phyloP scores from a whole-genome alignment of 2,797 vertebrate species.

The Ispidina picta region DNA sequence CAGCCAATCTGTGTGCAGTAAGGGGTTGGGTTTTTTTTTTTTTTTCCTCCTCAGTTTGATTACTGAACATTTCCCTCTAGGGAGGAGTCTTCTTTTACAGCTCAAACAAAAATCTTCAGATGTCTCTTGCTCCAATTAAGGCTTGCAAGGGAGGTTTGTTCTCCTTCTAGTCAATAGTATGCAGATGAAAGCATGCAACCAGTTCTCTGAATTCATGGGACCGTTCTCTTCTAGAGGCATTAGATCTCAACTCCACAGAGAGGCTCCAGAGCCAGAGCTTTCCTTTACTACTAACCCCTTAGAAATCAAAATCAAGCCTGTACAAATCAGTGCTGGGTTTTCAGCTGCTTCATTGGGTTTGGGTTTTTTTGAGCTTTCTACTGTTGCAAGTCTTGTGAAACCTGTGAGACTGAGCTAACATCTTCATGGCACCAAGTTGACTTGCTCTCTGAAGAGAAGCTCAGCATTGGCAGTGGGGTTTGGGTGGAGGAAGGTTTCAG shows the following conservation, averaged over 20 bases:
- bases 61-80: constrained; percentile 25
- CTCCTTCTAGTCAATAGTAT: background rate
- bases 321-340: background rate
- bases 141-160: constrained; percentile 16
- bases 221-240: constrained; percentile 5
- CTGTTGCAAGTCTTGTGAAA: background rate
- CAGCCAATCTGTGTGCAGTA: background rate
- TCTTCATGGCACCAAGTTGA: background rate
- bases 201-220: background rate
- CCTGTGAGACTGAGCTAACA: background rate
- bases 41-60: background rate
- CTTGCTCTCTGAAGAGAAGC: background rate
- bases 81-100: constrained; percentile 2
- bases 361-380: background rate
- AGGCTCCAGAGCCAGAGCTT: constrained; percentile 8
- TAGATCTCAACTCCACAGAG: background rate
- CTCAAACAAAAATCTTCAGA: constrained; percentile 51
- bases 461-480: background rate
- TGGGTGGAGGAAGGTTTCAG: background rate
- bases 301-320: constrained; percentile 6
- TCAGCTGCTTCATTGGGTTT: background rate
- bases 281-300: constrained; percentile 1
- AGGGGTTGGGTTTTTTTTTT: background rate
- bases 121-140: constrained; percentile 43
- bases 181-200: constrained; percentile 27